phyloP scores from a whole-genome alignment of 2,113 vertebrate genomes.

The Stigmatopora nigra region DNA sequence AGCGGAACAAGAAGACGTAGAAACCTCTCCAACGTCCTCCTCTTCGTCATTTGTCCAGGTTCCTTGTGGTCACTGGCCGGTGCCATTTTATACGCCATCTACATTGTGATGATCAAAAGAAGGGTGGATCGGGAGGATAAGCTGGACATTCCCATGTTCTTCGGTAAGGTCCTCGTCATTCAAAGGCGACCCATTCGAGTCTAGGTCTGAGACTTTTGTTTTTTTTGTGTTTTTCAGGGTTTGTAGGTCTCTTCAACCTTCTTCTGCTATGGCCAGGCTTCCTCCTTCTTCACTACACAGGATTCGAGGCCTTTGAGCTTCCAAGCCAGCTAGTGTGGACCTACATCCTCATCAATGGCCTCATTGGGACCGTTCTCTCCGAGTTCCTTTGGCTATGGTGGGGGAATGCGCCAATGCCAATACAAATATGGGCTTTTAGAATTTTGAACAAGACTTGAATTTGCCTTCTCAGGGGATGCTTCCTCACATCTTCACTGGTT shows the following conservation, averaged over 20 bases:
- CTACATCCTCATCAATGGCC: constrained; percentile 92
- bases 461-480: constrained; percentile 81
- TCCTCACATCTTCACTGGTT: constrained; percentile 94
- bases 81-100: constrained; percentile 86
- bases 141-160: constrained; percentile 96
- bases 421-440: neutral
- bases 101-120: constrained; percentile 96
- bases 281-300: constrained; percentile 90
- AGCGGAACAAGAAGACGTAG: neutral
- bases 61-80: constrained; percentile 91
- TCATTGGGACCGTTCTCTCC: constrained; percentile 91
- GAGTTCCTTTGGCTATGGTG: constrained; percentile 98
- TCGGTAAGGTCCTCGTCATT: constrained; percentile 72
- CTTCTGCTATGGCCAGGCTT: constrained; percentile 95
- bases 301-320: constrained; percentile 89
- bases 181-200: neutral
- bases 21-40: no score
- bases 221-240: constrained; percentile 67
- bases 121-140: constrained; percentile 93
- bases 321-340: constrained; percentile 88
- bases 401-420: constrained; percentile 18
- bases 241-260: constrained; percentile 93
- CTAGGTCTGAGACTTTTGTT: neutral
- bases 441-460: neutral
- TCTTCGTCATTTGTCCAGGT: constrained; percentile 57